phyloP scores from a whole-genome alignment of 1,140 invertebrate species.

The Aphidius gifuensis region DNA sequence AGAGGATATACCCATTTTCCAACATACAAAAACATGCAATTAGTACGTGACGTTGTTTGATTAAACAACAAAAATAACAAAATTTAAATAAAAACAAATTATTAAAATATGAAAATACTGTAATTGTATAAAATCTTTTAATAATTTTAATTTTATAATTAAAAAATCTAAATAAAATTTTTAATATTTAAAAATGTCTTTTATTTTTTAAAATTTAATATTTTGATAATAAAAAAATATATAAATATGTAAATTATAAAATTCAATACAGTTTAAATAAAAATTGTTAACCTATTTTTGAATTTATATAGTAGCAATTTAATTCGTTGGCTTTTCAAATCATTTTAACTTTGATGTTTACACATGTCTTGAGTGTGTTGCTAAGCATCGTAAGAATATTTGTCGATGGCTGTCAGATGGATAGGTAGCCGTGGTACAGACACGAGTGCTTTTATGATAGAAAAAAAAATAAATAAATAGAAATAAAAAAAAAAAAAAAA shows the following conservation, averaged over 20 bases:
- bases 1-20: slow-evolving; percentile 22
- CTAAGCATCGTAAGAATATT: slow-evolving; percentile 30
- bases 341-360: slow-evolving; percentile 23
- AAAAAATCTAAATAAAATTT: background rate
- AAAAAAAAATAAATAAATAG: background rate
- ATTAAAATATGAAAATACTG: slow-evolving; percentile 5
- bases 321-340: background rate
- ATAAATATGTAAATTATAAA: too few relatives aligned
- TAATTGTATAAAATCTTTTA: background rate
- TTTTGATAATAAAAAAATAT: too few relatives aligned
- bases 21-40: slow-evolving; percentile 3
- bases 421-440: slow-evolving; percentile 3
- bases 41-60: slow-evolving; percentile 10
- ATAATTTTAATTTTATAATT: too few relatives aligned
- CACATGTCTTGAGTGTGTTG: slow-evolving; percentile 20
- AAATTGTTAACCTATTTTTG: too few relatives aligned
- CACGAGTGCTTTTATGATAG: slow-evolving; percentile 10
- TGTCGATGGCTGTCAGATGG: slow-evolving; percentile 26
- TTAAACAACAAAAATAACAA: slow-evolving; percentile 14
- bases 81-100: background rate
- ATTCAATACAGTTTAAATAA: too few relatives aligned
- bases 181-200: background rate
- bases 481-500: slow-evolving; percentile 17
- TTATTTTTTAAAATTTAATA: background rate
- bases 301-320: too few relatives aligned